Evolutionary conservation across 2,888 invertebrate genomes (phyloP).

Genomic region (Torymus auratus): DNA sequence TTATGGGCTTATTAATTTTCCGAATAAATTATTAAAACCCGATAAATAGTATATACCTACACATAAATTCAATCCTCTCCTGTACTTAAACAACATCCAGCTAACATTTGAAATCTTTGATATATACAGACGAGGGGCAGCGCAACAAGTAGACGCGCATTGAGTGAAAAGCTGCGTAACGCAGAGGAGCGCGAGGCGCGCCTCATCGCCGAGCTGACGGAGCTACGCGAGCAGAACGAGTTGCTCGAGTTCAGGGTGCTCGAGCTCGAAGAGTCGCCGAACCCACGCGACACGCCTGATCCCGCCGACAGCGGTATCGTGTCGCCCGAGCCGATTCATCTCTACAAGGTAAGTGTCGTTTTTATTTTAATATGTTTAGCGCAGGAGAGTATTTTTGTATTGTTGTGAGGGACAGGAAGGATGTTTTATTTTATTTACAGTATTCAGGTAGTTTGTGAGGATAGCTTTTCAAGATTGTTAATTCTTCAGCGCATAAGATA

Average conservation of each 20-base stretch:
- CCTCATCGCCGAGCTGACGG: constrained; percentile 83
- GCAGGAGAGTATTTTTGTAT: too few species aligned
- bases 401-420: too few species aligned
- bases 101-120: not conserved
- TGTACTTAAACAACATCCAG: too few species aligned
- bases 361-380: too few species aligned
- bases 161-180: constrained; percentile 75
- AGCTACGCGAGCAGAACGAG: constrained; percentile 88
- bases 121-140: constrained; percentile 69
- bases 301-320: constrained; percentile 69
- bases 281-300: constrained; percentile 66
- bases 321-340: constrained; percentile 79
- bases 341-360: constrained; percentile 64
- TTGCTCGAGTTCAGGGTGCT: constrained; percentile 87
- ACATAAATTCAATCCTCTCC: too few species aligned
- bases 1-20: too few species aligned
- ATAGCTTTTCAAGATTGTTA: too few species aligned
- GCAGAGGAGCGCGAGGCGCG: constrained; percentile 79
- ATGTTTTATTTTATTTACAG: too few species aligned
- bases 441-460: too few species aligned
- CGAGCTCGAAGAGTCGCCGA: constrained; percentile 82
- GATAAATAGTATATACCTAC: too few species aligned
- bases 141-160: constrained; percentile 71
- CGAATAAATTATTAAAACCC: too few species aligned
- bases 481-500: too few species aligned